A percentile compares a stretch with the other conserved stretches of the same genome.
phyloP scores from a whole-genome alignment of 2,888 invertebrate species.

The Carpatolechia fugitivella region DNA sequence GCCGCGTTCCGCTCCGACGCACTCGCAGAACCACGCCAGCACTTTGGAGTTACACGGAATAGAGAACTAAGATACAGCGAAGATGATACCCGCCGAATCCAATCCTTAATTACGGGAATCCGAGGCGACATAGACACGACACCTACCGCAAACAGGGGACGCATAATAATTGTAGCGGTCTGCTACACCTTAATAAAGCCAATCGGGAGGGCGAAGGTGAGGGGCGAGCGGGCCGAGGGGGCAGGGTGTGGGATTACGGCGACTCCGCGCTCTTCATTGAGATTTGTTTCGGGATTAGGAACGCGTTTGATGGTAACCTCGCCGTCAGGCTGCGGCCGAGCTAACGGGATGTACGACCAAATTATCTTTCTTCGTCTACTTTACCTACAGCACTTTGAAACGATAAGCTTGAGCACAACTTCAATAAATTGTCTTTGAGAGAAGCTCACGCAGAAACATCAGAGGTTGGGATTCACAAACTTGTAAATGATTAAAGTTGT shows the following conservation, averaged over 20 bases:
- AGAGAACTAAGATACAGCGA: slow-evolving; percentile 38
- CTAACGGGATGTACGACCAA: slow-evolving; percentile 47
- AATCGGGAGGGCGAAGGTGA: slow-evolving; percentile 58
- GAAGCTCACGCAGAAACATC: slow-evolving; percentile 53
- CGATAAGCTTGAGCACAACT: slow-evolving; percentile 61
- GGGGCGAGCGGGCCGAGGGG: slow-evolving; percentile 36
- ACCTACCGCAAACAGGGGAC: slow-evolving; percentile 77
- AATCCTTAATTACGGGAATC: slow-evolving; percentile 76
- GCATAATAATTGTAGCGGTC: slow-evolving; percentile 79
- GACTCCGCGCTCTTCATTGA: slow-evolving; percentile 76
- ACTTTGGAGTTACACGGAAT: neutral
- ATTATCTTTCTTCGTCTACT: slow-evolving; percentile 45
- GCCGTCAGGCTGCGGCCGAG: slow-evolving; percentile 48
- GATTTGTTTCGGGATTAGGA: slow-evolving; percentile 78
- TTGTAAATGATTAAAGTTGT: slow-evolving; percentile 54
- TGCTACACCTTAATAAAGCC: slow-evolving; percentile 79
- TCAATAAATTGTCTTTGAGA: slow-evolving; percentile 43
- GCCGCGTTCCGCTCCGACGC: slow-evolving; percentile 25
- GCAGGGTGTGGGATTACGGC: slow-evolving; percentile 60
- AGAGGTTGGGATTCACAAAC: slow-evolving; percentile 47
- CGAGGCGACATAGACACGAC: slow-evolving; percentile 69
- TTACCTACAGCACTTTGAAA: slow-evolving; percentile 45
- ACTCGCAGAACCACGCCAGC: neutral
- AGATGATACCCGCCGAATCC: slow-evolving; percentile 64
- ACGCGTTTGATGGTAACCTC: slow-evolving; percentile 69